These are phyloP conservation scores for Helicolenus hilgendorfi DNA, from an alignment of 2,797 vertebrate genomes.

Conservation along the genomic window DNA sequence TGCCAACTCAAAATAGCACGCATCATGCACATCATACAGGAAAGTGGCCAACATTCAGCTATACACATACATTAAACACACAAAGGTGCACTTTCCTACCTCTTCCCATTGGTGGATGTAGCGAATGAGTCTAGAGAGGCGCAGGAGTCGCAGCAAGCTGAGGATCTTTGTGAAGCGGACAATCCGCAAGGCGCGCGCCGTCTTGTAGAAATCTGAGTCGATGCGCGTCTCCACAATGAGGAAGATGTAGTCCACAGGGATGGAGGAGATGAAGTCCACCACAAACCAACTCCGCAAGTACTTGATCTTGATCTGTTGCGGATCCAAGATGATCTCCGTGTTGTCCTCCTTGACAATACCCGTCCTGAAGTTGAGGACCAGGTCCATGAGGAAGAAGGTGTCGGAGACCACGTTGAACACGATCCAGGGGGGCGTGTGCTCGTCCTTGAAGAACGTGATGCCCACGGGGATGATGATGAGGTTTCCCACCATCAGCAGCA, in stretches of 20 bases:
- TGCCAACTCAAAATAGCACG: background rate
- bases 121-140: conserved; percentile 97
- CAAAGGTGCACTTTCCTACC: conserved; percentile 83
- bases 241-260: conserved; percentile 99
- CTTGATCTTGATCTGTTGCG: conserved; percentile 98
- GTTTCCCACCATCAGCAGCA: conserved; percentile 99
- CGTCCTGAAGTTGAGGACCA: conserved; percentile 99
- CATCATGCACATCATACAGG: background rate
- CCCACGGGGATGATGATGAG: conserved; percentile 99
- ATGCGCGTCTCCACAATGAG: conserved; percentile 99
- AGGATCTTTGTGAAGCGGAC: conserved; percentile 99
- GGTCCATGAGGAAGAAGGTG: conserved; percentile 99
- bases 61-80: background rate
- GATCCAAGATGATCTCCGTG: conserved; percentile 98
- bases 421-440: conserved; percentile 99
- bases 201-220: conserved; percentile 99
- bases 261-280: conserved; percentile 99
- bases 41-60: background rate
- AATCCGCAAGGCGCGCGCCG: conserved; percentile 96
- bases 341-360: conserved; percentile 99
- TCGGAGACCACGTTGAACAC: conserved; percentile 99
- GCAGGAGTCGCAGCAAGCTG: conserved; percentile 95
- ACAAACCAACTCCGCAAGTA: conserved; percentile 99
- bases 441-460: conserved; percentile 99
- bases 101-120: conserved; percentile 99